These are phyloP conservation scores for Sebastes jordani DNA, from an alignment of 2,797 vertebrate genomes.

Conservation along the genomic window DNA sequence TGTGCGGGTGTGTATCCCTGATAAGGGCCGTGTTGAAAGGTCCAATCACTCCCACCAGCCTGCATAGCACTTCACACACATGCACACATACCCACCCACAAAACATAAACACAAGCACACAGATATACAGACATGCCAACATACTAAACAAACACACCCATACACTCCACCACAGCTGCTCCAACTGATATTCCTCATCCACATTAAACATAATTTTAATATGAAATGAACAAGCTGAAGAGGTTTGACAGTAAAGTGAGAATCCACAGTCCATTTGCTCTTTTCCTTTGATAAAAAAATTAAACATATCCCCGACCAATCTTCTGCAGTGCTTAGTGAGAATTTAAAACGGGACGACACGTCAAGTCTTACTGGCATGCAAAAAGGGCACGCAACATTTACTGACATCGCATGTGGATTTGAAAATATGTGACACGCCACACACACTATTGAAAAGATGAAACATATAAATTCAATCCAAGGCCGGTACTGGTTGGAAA, in stretches of 20 bases:
- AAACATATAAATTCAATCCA: not conserved
- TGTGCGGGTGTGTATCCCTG: slow-evolving; percentile 34
- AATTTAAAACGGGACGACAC: slow-evolving; percentile 2
- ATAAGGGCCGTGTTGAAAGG: slow-evolving; percentile 58
- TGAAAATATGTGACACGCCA: not conserved
- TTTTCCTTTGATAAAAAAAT: not conserved
- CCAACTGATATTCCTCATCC: not conserved
- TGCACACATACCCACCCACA: not conserved
- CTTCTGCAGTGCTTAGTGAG: not conserved
- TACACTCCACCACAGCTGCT: not conserved
- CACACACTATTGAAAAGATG: slow-evolving; percentile 2
- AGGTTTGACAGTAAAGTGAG: slow-evolving; percentile 5
- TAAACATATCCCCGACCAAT: not conserved
- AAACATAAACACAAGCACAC: not conserved
- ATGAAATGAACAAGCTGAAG: slow-evolving; percentile 2
- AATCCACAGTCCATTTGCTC: slow-evolving; percentile 14
- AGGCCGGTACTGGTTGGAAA: slow-evolving; percentile 18
- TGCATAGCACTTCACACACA: slow-evolving; percentile 27
- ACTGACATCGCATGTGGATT: not conserved
- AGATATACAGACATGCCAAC: not conserved
- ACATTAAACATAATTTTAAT: not conserved
- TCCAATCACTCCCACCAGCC: slow-evolving; percentile 33
- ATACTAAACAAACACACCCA: not conserved
- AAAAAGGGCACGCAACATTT: not conserved
- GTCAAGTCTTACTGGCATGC: not conserved